A percentile compares a stretch with the other conserved stretches of the same genome.
These are phyloP conservation scores for Lerema accius DNA, from an alignment of 1,140 invertebrate genomes.

Conservation along the genomic window DNA sequence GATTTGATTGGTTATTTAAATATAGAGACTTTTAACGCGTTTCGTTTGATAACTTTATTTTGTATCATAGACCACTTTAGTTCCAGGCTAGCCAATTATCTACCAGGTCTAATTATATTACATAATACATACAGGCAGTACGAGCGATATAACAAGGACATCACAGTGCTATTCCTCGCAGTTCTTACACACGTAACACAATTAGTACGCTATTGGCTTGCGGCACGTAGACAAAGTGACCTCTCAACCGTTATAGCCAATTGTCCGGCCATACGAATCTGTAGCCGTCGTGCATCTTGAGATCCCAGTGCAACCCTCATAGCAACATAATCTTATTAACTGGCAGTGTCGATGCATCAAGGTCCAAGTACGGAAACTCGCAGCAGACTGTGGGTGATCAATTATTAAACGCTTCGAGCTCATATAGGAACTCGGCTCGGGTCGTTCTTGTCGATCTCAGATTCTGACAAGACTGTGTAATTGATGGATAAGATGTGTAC, in stretches of 20 bases:
- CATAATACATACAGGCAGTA: too few species aligned
- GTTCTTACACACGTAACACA: too few species aligned
- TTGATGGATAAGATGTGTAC: too few species aligned
- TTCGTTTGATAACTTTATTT: too few species aligned
- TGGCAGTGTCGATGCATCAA: slow-evolving; percentile 22
- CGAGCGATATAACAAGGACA: too few species aligned
- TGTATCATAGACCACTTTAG: too few species aligned
- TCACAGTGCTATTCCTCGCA: too few species aligned
- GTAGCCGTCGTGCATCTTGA: background rate
- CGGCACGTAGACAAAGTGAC: background rate
- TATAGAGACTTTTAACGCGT: too few species aligned
- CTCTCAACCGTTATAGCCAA: slow-evolving; percentile 1
- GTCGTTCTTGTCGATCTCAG: background rate
- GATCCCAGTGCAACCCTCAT: slow-evolving; percentile 9
- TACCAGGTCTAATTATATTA: too few species aligned
- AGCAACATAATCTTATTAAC: slow-evolving; percentile 28
- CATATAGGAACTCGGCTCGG: background rate
- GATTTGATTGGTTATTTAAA: too few species aligned
- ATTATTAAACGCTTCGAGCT: slow-evolving; percentile 16
- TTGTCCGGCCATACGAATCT: slow-evolving; percentile 2
- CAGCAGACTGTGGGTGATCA: slow-evolving; percentile 25
- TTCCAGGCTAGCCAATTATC: too few species aligned
- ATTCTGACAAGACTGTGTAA: background rate
- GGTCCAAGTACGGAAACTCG: slow-evolving; percentile 19
- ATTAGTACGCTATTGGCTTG: too few species aligned